Base-by-base conservation (phyloP, 2,888 invertebrate species). In the Drosophila picticornis region DNA sequence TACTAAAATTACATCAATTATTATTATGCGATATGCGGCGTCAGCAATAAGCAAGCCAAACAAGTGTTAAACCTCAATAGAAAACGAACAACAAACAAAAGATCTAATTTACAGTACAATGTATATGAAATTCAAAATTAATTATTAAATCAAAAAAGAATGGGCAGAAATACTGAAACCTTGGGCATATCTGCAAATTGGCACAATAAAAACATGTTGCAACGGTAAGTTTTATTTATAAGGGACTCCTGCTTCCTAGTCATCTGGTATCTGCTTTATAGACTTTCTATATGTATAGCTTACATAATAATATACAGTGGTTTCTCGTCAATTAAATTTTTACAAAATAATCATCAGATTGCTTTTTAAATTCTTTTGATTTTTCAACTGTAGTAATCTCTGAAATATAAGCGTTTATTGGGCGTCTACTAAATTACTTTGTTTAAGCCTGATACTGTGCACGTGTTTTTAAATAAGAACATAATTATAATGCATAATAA, bases 401-500 rank as follows among this genome's bases (percentile, higher is more conserved):
- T 25, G 9, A 6, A 25, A 19, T 16, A 2, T 13, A 53, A 16
- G 5, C 19, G 9, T 13, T 52, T 34, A 22, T 25, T 40, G 16
- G 16, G 56, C 5, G 22, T 9, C 11, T 31, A 31, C 43, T 57
- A 11, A 31, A 31, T 29, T 51, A 34, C n/a, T 38, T 27, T 55
- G 51, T 27, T 29, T 16, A 19, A 60, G 56, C 13, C 55, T 36
- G 4, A 38, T 52, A 29, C 56, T 43, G 25, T 65, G 43, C 27
- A 22, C 29, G 31, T 46, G 53, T 56, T 25, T 16, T 25, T 16
- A 25, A 46, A 46, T 36, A 51, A 57, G 16, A 32, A 40, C 29
- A 48, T 46, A 9, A 46, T 16, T 46, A 63, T 63, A 76, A 81
- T 84, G 72, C 83, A 77, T 84, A 84, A 84, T 82, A 71, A 66